phyloP scores from a whole-genome alignment of 2,113 vertebrate species.

The Heterotis niloticus region DNA sequence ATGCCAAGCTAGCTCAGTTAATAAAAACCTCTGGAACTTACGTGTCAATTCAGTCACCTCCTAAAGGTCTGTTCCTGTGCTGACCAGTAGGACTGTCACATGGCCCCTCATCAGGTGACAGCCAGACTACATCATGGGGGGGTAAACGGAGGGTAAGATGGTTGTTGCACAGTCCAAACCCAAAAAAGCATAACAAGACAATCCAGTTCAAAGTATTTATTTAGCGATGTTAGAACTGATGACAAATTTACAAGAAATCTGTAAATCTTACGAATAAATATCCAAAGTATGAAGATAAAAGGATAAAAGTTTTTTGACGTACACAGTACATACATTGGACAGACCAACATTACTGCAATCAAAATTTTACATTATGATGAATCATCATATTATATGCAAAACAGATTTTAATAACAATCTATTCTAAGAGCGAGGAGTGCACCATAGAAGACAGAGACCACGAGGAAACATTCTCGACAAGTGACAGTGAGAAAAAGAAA shows the following conservation, averaged over 20 bases:
- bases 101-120: too few relatives aligned
- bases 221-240: conserved; percentile 57
- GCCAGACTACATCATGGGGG: background rate
- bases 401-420: conserved; percentile 22
- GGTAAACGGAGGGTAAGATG: background rate
- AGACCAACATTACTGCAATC: conserved; percentile 26
- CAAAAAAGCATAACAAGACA: background rate
- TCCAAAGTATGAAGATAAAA: conserved; percentile 38
- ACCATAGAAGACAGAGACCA: conserved; percentile 47
- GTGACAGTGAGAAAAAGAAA: conserved; percentile 27
- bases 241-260: conserved; percentile 54
- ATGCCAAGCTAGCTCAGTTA: too few relatives aligned
- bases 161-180: background rate
- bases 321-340: background rate
- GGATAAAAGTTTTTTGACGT: conserved; percentile 36
- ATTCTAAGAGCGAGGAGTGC: conserved; percentile 33
- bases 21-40: too few relatives aligned
- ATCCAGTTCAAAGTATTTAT: conserved; percentile 50
- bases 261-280: conserved; percentile 54
- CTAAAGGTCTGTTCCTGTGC: background rate
- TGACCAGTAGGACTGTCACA: background rate
- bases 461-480: conserved; percentile 43
- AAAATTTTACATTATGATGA: background rate
- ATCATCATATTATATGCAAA: background rate
- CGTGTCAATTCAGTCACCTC: background rate